These are phyloP conservation scores for Anas platyrhynchos DNA, from an alignment of 2,113 vertebrate species.

Conservation along the genomic window DNA sequence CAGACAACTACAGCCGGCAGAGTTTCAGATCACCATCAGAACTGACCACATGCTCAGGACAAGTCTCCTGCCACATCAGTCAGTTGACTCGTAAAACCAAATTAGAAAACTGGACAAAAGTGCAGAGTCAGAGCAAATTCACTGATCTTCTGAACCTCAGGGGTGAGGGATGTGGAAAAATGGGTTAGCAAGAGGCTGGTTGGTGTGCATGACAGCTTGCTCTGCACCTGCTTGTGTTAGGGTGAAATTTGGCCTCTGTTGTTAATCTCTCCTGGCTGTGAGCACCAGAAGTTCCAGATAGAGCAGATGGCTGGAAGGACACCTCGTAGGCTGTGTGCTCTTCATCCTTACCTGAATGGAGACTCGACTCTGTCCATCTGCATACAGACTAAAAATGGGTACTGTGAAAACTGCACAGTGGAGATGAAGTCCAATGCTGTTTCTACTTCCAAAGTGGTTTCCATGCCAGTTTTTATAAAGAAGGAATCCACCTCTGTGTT, in stretches of 20 bases:
- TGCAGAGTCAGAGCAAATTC: not conserved
- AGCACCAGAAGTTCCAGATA: not conserved
- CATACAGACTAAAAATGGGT: slow-evolving; percentile 96
- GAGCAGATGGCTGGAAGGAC: not conserved
- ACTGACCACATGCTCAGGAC: accelerated
- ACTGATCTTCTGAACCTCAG: not conserved
- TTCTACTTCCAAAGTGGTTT: slow-evolving; percentile 87
- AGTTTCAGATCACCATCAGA: not conserved
- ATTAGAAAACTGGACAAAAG: not conserved
- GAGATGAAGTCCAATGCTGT: slow-evolving; percentile 89
- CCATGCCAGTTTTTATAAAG: slow-evolving; percentile 87
- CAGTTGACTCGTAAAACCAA: not conserved
- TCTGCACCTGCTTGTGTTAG: not conserved
- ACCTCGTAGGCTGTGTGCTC: not conserved
- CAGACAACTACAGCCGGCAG: not conserved
- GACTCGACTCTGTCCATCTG: slow-evolving; percentile 92
- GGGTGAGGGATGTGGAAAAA: not conserved
- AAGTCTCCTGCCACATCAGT: not conserved
- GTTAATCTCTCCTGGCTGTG: not conserved
- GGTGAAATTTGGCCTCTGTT: not conserved
- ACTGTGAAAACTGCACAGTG: slow-evolving; percentile 96
- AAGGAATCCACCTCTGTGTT: slow-evolving; percentile 89
- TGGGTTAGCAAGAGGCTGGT: not conserved
- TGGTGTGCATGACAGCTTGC: not conserved
- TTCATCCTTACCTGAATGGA: slow-evolving; percentile 85